Base-by-base conservation (phyloP, 2,888 invertebrate species). In the Sminthurides aquaticus region DNA sequence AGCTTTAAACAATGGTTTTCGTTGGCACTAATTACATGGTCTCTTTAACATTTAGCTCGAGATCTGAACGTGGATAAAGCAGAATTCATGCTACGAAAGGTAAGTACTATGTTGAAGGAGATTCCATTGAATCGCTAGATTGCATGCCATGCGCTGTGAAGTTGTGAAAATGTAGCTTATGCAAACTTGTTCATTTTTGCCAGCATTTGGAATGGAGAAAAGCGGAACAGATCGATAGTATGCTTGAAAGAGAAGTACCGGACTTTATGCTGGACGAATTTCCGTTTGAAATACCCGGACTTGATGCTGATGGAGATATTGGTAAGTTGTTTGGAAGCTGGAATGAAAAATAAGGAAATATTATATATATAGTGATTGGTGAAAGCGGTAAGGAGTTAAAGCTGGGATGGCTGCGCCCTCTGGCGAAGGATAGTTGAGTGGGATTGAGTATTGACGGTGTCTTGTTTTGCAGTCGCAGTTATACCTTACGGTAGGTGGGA, bases 401-500 rank as follows among this genome's bases (percentile, higher is more conserved):
- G n/a, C n/a, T n/a, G n/a, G n/a, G n/a, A n/a, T n/a, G n/a, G n/a
- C n/a, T n/a, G n/a, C n/a, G n/a, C n/a, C n/a, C n/a, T n/a, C n/a
- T n/a, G n/a, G n/a, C n/a, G n/a, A n/a, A n/a, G n/a, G n/a, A n/a
- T n/a, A n/a, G n/a, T n/a, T n/a, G n/a, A n/a, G n/a, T n/a, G n/a
- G n/a, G n/a, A n/a, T n/a, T n/a, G n/a, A n/a, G n/a, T n/a, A n/a
- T n/a, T n/a, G n/a, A n/a, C n/a, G n/a, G n/a, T n/a, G n/a, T n/a
- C n/a, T n/a, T 52, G 43, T 11, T 52, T 26, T 20, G 24, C 57
- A 70, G 72, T 72, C 49, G 67, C 70, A 5, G 49, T 72, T 24
- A 59, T 58, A 8, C 70, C 72, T 11, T 68, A 68, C 65, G 72
- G 72, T 20, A 59, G 63, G 1, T 72, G 72, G 72, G 70, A 72